Evolutionary conservation across 2,113 vertebrate species (phyloP), one percentile per base, ranked within the genome.

Genomic region (Hypanus sabinus): DNA sequence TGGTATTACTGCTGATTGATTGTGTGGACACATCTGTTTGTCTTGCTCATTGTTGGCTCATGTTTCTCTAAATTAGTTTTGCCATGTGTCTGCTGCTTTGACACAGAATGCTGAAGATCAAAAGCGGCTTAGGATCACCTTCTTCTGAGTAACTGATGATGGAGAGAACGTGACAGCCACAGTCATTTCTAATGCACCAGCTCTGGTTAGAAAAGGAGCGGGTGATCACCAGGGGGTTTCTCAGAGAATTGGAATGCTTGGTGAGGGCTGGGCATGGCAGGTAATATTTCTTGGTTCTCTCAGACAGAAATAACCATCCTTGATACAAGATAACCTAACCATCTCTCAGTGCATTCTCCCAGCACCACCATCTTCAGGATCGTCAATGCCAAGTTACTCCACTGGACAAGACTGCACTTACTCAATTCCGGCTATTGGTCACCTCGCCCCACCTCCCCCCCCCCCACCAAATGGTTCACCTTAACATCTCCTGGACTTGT

Each of bases 1-100:
- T 60, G 38, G 3, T 10, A 36, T 36, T 24, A 18, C 55, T n/a
- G 14, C 60, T 88, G 60, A 88, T 24, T 60, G 85, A 88, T 88
- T 88, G 12, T 65, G 27, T 88, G 24, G 30, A n/a, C 60, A 62
- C 57, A 62, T 88, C 24, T 88, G 85, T 10, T 57, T 88, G 85
- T 24, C 85, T n/a, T 88, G 85, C 30, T 88, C 14, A 14, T 27
- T 24, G 4, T 88, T 88, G 30, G 57, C 27, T 88, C 85, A 62
- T 88, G 60, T 88, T 88, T 88, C 60, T 88, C 57, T 16, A 12
- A 88, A 88, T 88, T 62, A 57, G 60, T n/a, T 88, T 88, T 88
- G 85, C 27, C 4, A 18, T 60, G 60, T 88, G 57, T 62, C 60
- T 62, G 24, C 55, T 88, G 30, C 30, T 27, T 65, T 62, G 85